Evolutionary conservation across 2,113 vertebrate species (phyloP).

Genomic region (Cheirogaleus medius): DNA sequence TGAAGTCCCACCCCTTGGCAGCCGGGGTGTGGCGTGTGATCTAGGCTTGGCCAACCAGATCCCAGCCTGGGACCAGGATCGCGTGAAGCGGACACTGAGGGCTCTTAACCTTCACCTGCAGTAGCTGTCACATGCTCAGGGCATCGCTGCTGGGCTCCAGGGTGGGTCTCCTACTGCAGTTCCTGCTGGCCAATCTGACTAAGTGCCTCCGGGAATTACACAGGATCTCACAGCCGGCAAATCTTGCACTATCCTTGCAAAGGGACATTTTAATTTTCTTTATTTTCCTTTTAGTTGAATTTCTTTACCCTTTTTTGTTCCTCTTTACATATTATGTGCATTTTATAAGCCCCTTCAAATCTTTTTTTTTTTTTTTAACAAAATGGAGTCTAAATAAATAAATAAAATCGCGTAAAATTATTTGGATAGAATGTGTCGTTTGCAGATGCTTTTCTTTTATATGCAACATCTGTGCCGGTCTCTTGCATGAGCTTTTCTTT

Average conservation of each 20-base stretch:
- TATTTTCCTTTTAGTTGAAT: background rate
- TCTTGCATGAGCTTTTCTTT: background rate
- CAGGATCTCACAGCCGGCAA: background rate
- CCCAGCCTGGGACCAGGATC: background rate
- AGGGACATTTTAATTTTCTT: background rate
- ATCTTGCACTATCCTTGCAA: background rate
- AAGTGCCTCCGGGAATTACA: background rate
- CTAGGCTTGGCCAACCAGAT: background rate
- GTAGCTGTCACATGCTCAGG: accelerated
- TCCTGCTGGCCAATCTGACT: background rate
- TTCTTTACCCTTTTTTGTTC: background rate
- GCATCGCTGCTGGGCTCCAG: background rate
- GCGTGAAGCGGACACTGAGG: background rate
- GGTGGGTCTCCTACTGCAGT: background rate
- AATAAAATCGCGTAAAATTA: background rate
- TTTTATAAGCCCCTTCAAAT: background rate
- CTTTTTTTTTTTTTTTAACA: background rate
- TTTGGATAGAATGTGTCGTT: background rate
- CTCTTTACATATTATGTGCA: background rate
- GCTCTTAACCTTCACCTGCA: background rate
- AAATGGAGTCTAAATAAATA: background rate
- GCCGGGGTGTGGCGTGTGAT: background rate
- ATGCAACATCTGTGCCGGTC: background rate
- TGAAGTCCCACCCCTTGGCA: background rate
- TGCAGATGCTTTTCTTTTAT: background rate